Percentiles rank a stretch among this genome's conserved stretches.
These are phyloP conservation scores for Apodemus speciosus DNA, from an alignment of 2,113 vertebrate species.

Conservation along the genomic window DNA sequence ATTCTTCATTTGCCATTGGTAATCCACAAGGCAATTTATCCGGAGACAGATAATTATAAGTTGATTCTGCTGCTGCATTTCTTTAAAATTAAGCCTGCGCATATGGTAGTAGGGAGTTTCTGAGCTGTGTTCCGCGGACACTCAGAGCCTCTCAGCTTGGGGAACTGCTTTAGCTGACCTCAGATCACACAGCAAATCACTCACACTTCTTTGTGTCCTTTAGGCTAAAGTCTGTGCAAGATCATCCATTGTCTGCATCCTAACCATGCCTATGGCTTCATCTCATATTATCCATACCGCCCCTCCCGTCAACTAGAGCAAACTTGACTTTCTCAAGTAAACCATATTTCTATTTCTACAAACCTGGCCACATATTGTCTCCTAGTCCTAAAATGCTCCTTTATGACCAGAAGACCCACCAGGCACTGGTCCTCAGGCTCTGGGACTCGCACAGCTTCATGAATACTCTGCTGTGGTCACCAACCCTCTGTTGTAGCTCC, in stretches of 20 bases:
- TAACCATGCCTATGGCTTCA: not conserved
- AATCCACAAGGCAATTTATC: slow-evolving; percentile 63
- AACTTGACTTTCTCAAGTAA: not conserved
- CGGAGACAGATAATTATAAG: slow-evolving; percentile 53
- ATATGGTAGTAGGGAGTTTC: not conserved
- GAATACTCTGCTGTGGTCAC: not conserved
- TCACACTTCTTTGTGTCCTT: not conserved
- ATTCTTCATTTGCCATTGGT: slow-evolving; percentile 64
- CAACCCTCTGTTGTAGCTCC: not conserved
- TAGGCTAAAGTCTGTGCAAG: not conserved
- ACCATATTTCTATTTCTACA: not conserved
- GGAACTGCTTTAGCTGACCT: not conserved
- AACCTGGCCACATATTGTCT: not conserved
- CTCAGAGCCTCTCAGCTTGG: not conserved
- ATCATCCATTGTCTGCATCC: not conserved
- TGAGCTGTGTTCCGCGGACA: not conserved
- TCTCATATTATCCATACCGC: not conserved
- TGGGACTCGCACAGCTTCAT: not conserved
- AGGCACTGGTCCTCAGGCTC: not conserved
- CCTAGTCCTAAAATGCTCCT: not conserved
- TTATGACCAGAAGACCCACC: not conserved
- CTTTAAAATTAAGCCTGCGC: slow-evolving; percentile 41
- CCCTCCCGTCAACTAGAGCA: not conserved
- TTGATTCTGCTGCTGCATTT: slow-evolving; percentile 26
- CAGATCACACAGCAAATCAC: not conserved